Conservation (phyloP, 2,113 vertebrate genomes). For the Nycticebus coucang region DNA sequence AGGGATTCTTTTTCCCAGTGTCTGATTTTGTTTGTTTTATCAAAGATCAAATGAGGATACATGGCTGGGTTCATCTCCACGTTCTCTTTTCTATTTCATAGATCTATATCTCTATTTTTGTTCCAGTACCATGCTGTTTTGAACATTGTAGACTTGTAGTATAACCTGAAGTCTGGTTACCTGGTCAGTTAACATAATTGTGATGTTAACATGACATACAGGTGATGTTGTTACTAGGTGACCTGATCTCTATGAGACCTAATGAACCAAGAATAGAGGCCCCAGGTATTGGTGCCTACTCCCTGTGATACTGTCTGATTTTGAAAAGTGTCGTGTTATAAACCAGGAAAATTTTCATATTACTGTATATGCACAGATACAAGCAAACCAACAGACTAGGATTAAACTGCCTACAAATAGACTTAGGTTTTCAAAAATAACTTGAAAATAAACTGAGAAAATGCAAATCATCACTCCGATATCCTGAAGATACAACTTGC, state of each 20-base stretch:
- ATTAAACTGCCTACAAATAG: constrained; percentile 52
- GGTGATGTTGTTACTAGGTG: not conserved
- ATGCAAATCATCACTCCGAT: not conserved
- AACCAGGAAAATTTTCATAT: not conserved
- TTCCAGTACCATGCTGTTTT: no score
- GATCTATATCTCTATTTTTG: no score
- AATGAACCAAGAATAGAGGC: not conserved
- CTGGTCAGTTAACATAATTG: not conserved
- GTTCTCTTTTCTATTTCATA: no score
- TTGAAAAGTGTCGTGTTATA: constrained; percentile 18
- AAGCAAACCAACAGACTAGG: constrained; percentile 7
- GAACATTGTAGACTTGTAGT: no score
- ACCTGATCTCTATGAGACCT: not conserved
- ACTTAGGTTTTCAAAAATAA: constrained; percentile 7
- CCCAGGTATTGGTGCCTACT: not conserved
- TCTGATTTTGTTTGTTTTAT: no score
- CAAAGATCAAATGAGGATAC: no score
- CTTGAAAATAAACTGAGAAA: constrained; percentile 47
- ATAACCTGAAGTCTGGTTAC: no score
- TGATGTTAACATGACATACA: not conserved
- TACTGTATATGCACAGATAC: constrained; percentile 23
- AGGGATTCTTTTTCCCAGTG: no score
- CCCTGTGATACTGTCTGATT: not conserved
- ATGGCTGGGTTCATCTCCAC: no score
- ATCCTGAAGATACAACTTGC: constrained; percentile 14